Base-by-base conservation (phyloP, 2,888 invertebrate genomes). In the Diploptera punctata region DNA sequence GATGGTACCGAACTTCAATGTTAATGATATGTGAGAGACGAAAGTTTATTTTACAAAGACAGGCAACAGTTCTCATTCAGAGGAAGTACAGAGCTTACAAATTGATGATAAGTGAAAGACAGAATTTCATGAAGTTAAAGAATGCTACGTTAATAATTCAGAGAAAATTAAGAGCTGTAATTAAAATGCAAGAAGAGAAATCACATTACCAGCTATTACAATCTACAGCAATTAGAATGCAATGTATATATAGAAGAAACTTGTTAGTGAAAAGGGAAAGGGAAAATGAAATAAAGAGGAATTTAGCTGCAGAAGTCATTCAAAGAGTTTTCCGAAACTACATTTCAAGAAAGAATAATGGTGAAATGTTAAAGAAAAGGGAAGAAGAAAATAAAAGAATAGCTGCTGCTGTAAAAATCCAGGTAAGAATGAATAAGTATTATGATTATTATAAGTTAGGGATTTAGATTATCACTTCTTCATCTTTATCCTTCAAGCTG, bases 301-400 rank as follows among this genome's bases (percentile, higher is more conserved):
- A 74, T 26, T 70, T 33, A 84, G 77, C 80, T 24, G 80, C 83
- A 0, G 76, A 82, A 61, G 79, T 78, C 49, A 76, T 86, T 70
- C 86, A 86, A 76, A 81, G 75, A 49, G 78, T 74, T 1, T 81
- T 77, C 57, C 81, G 82, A 1, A 78, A 49, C 44, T 57, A 38
- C 60, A 13, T 38, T 38, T 38, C 5, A 13, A 38, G 38, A 52
- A 71, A 33, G 74, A 75, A 33, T 67, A 44, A 7, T 73, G 74
- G 61, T 78, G 77, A 77, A 76, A n/a, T n/a, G n/a, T n/a, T n/a
- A n/a, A n/a, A n/a, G n/a, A n/a, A n/a, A n/a, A n/a, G n/a, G n/a
- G n/a, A n/a, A n/a, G n/a, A n/a, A n/a, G n/a, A n/a, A n/a, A n/a
- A n/a, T n/a, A n/a, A n/a, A n/a, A n/a, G n/a, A 72, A 70, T 10